These are phyloP conservation scores for Cromileptes altivelis DNA, from an alignment of 2,113 vertebrate species.

Conservation along the genomic window DNA sequence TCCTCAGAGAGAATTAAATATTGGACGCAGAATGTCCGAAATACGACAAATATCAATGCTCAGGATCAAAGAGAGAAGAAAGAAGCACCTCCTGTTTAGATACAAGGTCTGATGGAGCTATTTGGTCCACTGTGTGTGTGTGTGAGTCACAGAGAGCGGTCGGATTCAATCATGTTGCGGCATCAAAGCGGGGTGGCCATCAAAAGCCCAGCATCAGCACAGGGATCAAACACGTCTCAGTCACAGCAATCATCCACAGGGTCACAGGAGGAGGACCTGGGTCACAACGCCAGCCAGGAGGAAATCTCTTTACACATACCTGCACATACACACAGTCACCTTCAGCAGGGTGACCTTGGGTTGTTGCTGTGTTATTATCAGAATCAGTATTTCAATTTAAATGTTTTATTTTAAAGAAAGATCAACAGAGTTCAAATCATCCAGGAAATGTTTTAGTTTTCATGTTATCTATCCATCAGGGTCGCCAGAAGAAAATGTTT, in stretches of 20 bases:
- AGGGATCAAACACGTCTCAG: constrained; percentile 69
- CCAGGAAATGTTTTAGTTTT: not conserved
- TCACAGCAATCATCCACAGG: constrained; percentile 66
- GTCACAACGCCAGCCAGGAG: constrained; percentile 53
- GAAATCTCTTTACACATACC: constrained; percentile 59
- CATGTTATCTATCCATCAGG: too few species aligned
- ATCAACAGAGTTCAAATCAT: not conserved
- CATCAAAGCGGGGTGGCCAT: constrained; percentile 72
- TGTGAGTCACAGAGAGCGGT: constrained; percentile 59
- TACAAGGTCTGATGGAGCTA: constrained; percentile 11
- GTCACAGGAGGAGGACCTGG: constrained; percentile 57
- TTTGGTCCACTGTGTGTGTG: constrained; percentile 33
- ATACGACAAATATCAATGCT: constrained; percentile 44
- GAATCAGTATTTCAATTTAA: too few species aligned
- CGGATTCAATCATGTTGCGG: constrained; percentile 61
- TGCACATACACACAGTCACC: constrained; percentile 39
- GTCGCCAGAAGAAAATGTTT: too few species aligned
- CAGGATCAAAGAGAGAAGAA: constrained; percentile 51
- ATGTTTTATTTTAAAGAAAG: not conserved
- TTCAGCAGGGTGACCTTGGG: constrained; percentile 57
- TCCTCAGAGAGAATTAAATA: constrained; percentile 5
- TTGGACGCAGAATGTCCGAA: constrained; percentile 19
- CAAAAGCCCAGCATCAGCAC: constrained; percentile 67
- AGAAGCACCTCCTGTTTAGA: constrained; percentile 42
- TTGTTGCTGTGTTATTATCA: not conserved